phyloP scores from a whole-genome alignment of 2,113 vertebrate species.

The Penelope pileata region DNA sequence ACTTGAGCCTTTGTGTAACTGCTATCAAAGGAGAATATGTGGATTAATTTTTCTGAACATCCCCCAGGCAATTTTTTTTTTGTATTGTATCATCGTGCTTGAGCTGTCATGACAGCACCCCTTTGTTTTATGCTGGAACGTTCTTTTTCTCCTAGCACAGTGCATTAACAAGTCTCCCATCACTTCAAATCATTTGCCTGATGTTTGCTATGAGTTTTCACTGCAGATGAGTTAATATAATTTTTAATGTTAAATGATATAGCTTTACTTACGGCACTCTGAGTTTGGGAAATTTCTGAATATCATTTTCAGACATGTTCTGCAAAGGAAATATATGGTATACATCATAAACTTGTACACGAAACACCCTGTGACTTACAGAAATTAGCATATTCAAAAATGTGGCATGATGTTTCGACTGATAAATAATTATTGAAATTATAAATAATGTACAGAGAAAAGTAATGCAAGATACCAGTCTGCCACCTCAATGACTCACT shows the following conservation, averaged over 20 bases:
- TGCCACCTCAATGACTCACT: too few relatives aligned
- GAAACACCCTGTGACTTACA: background rate
- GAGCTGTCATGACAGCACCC: background rate
- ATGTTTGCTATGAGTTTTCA: background rate
- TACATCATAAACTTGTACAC: background rate
- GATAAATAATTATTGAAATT: background rate
- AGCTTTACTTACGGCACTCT: slow-evolving; percentile 89
- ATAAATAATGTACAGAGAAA: background rate
- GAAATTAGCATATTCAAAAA: background rate
- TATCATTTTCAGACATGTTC: slow-evolving; percentile 92
- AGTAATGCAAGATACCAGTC: background rate
- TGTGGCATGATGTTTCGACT: background rate
- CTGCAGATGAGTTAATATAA: background rate
- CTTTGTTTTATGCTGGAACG: background rate
- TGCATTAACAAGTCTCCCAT: background rate
- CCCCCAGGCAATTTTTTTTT: background rate
- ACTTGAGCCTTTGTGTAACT: background rate
- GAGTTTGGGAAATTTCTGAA: slow-evolving; percentile 93
- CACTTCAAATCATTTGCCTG: background rate
- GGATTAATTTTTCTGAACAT: background rate
- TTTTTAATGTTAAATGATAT: background rate
- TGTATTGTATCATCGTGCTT: background rate
- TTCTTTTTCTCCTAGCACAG: background rate
- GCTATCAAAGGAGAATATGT: background rate
- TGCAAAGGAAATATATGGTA: slow-evolving; percentile 71